Conservation (phyloP, 1,140 invertebrate genomes). For the Tigriopus japonicus region DNA sequence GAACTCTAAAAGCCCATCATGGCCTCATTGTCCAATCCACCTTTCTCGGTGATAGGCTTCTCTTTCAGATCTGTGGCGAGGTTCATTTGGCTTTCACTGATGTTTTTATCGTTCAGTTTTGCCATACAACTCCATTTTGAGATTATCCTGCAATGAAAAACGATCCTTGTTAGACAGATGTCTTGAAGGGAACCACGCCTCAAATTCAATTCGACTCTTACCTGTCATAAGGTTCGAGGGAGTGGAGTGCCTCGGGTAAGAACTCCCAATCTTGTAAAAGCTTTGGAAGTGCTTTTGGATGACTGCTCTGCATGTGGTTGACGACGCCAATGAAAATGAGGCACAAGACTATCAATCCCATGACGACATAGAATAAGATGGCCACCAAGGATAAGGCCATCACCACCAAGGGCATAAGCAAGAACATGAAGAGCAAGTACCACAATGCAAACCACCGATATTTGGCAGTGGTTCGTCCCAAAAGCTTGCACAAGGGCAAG, state of each 20-base stretch:
- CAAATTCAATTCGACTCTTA: too few species aligned
- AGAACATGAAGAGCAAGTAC: conserved; percentile 32
- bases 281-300: conserved; percentile 21
- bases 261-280: conserved; percentile 27
- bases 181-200: too few species aligned
- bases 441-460: conserved; percentile 34
- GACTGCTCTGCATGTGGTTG: background rate
- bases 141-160: too few species aligned
- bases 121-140: too few species aligned
- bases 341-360: conserved; percentile 16
- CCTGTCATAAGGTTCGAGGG: conserved; percentile 21
- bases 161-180: too few species aligned
- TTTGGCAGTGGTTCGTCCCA: conserved; percentile 28
- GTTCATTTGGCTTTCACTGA: too few species aligned
- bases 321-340: background rate
- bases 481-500: conserved; percentile 28
- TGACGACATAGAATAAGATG: conserved; percentile 20
- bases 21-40: too few species aligned
- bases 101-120: too few species aligned
- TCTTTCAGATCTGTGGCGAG: too few species aligned
- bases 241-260: conserved; percentile 26
- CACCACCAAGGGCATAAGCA: conserved; percentile 27
- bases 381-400: conserved; percentile 24
- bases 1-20: too few species aligned
- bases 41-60: too few species aligned